These are phyloP conservation scores for Arctopsyche grandis DNA, from an alignment of 1,140 invertebrate genomes.

Conservation along the genomic window DNA sequence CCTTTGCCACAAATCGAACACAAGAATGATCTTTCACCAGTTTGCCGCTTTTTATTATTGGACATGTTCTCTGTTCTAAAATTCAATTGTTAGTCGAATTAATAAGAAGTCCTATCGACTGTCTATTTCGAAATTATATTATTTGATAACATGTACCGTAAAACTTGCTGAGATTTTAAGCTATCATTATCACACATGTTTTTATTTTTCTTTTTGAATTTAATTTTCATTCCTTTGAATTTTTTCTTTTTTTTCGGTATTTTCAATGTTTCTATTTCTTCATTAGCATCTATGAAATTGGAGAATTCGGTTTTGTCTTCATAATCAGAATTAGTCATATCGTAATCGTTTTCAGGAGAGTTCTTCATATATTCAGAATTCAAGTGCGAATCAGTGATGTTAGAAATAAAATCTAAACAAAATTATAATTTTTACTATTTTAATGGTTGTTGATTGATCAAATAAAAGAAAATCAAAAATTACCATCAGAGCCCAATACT, in stretches of 20 bases:
- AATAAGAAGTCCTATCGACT: neutral
- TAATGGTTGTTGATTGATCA: neutral
- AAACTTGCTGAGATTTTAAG: too few relatives aligned
- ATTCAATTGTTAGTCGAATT: neutral
- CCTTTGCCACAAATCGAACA: slow-evolving; percentile 53
- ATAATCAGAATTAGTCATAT: slow-evolving; percentile 40
- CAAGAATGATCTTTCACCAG: slow-evolving; percentile 44
- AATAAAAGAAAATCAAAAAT: slow-evolving; percentile 1
- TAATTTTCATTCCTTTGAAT: slow-evolving; percentile 29
- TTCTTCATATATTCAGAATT: slow-evolving; percentile 34
- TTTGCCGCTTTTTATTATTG: slow-evolving; percentile 41
- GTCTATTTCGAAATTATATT: too few relatives aligned
- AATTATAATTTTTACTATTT: slow-evolving; percentile 28
- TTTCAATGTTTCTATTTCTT: slow-evolving; percentile 19
- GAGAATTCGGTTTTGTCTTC: slow-evolving; percentile 17
- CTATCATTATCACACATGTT: neutral
- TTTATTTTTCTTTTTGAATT: slow-evolving; percentile 39
- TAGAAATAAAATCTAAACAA: slow-evolving; percentile 36
- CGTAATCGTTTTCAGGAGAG: neutral
- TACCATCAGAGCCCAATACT: slow-evolving; percentile 39
- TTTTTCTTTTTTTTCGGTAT: slow-evolving; percentile 40
- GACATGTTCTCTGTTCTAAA: slow-evolving; percentile 6
- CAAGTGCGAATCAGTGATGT: slow-evolving; percentile 35
- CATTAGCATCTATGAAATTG: slow-evolving; percentile 35
- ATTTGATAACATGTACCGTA: too few relatives aligned